Evolutionary conservation across 2,888 invertebrate species (phyloP).

Genomic region (Lochmaea crataegi): DNA sequence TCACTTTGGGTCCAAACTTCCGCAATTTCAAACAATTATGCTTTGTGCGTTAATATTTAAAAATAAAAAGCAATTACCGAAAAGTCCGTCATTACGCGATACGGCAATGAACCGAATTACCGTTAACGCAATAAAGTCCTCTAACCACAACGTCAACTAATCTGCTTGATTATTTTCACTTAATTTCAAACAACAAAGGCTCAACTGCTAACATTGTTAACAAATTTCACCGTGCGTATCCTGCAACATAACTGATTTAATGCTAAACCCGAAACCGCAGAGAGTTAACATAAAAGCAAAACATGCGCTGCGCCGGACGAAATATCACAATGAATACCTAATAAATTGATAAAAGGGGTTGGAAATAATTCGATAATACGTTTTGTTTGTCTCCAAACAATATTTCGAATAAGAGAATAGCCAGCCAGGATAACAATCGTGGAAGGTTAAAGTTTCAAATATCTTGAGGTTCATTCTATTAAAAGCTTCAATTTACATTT

Average conservation of each 20-base stretch:
- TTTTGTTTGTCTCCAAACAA: slow-evolving; percentile 14
- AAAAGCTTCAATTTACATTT: too few species aligned
- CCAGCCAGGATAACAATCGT: neutral
- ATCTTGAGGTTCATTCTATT: too few species aligned
- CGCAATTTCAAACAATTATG: neutral
- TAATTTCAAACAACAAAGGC: slow-evolving; percentile 18
- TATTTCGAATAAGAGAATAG: neutral
- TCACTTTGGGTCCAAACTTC: neutral
- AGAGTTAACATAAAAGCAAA: slow-evolving; percentile 9
- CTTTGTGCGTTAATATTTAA: neutral
- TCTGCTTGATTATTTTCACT: slow-evolving; percentile 15
- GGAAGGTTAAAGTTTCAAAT: too few species aligned
- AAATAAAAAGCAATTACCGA: neutral
- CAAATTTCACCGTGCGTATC: slow-evolving; percentile 13
- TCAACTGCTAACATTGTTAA: slow-evolving; percentile 12
- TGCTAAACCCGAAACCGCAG: slow-evolving; percentile 1
- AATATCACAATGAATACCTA: slow-evolving; percentile 9
- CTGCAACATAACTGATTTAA: slow-evolving; percentile 21
- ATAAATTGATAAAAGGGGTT: slow-evolving; percentile 11
- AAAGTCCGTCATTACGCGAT: neutral
- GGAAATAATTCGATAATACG: slow-evolving; percentile 17
- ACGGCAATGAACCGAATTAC: neutral
- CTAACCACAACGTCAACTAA: slow-evolving; percentile 14
- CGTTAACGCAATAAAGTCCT: slow-evolving; percentile 9
- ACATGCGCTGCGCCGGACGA: slow-evolving; percentile 6